Evolutionary conservation across 2,888 invertebrate species (phyloP).

Genomic region (Tenthredo distinguenda): DNA sequence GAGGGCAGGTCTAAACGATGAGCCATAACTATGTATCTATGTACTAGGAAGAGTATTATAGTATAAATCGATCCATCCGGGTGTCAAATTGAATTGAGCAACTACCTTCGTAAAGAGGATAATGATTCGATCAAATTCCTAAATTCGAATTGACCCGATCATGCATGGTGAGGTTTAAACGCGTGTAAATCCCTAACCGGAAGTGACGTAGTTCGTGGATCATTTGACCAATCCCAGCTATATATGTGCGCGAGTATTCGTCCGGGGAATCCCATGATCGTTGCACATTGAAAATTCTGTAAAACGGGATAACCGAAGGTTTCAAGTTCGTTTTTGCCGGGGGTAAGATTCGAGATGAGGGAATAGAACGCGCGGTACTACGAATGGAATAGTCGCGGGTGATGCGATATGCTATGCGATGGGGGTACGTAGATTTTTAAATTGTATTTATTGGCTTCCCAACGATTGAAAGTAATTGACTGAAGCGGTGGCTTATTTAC

Average conservation of each 20-base stretch:
- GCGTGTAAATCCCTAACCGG: conserved; percentile 16
- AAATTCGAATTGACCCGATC: conserved; percentile 16
- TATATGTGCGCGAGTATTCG: background rate
- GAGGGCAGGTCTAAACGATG: background rate
- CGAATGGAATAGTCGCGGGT: background rate
- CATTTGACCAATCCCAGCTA: background rate
- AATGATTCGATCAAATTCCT: conserved; percentile 12
- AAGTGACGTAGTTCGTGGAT: conserved; percentile 8
- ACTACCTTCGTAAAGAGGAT: background rate
- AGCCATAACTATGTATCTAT: background rate
- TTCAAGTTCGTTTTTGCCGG: background rate
- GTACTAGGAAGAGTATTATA: background rate
- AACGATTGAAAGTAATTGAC: conserved; percentile 79
- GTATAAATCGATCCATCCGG: background rate
- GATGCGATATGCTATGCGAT: background rate
- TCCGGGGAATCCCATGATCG: background rate
- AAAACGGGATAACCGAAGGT: background rate
- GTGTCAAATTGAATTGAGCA: conserved; percentile 21
- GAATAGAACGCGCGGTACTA: background rate
- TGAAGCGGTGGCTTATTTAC: conserved; percentile 78
- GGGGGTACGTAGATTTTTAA: conserved; percentile 70
- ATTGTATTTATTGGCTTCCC: conserved; percentile 78
- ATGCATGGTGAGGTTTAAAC: background rate
- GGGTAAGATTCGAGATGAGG: background rate
- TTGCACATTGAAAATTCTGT: background rate